phyloP scores from a whole-genome alignment of 35 echinoderm and acorn worm genomes.

The Lytechinus pictus region DNA sequence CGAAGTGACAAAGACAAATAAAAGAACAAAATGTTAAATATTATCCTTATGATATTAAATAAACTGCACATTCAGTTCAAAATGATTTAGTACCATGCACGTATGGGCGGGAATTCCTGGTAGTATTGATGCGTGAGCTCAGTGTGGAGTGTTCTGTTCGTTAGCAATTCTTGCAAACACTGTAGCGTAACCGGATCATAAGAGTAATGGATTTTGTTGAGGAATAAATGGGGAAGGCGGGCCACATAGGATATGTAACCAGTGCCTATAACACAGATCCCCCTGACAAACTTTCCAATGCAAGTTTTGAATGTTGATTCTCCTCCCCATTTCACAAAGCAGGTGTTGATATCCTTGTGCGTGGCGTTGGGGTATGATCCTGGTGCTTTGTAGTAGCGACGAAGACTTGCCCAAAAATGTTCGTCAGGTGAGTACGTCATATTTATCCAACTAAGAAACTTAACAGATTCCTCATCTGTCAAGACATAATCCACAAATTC shows the following conservation, averaged over 20 bases:
- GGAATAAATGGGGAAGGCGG: constrained; percentile 61
- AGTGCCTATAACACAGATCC: constrained; percentile 59
- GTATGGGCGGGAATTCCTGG: constrained; percentile 24
- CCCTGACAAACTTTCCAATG: constrained; percentile 60
- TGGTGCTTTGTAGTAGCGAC: constrained; percentile 44
- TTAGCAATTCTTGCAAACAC: constrained; percentile 69
- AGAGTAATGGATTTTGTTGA: constrained; percentile 76
- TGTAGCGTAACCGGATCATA: constrained; percentile 71
- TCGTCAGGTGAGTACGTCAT: constrained; percentile 76
- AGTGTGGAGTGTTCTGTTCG: constrained; percentile 68
- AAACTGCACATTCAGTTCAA: background rate
- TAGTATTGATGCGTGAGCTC: background rate
- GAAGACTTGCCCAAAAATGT: constrained; percentile 66
- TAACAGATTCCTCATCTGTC: background rate
- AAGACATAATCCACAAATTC: constrained; percentile 67
- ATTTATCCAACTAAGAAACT: constrained; percentile 61
- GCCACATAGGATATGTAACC: constrained; percentile 57
- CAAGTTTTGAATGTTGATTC: constrained; percentile 19
- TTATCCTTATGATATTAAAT: background rate
- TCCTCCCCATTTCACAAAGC: constrained; percentile 58
- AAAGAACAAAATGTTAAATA: background rate
- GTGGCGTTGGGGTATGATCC: constrained; percentile 61
- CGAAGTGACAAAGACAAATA: background rate
- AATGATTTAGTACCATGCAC: background rate
- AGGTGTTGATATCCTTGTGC: constrained; percentile 55